Conservation (phyloP, 2,113 vertebrate genomes). For the Ammospiza nelsoni region DNA sequence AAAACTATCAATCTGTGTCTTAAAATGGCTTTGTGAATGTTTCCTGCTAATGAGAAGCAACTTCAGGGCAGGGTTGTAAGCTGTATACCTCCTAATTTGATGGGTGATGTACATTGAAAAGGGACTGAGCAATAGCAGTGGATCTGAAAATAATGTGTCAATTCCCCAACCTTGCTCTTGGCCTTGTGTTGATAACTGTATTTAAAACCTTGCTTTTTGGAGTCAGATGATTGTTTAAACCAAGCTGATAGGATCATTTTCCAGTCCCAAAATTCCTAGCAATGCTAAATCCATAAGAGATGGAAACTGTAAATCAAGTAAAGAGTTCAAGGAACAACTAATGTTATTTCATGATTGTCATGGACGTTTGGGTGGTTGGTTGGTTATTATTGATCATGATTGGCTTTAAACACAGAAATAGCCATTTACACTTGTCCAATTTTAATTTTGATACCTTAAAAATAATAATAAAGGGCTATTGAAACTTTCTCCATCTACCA, state of each 20-base stretch:
- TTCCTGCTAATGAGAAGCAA: neutral
- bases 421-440: neutral
- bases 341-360: neutral
- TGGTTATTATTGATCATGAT: neutral
- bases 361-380: neutral
- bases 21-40: neutral
- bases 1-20: neutral
- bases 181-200: neutral
- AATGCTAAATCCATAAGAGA: neutral
- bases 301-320: neutral
- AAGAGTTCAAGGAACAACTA: neutral
- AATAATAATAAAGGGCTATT: neutral
- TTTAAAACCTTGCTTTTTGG: neutral
- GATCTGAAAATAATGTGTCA: neutral
- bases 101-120: fast-evolving
- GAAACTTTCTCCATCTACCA: neutral
- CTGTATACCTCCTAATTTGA: neutral
- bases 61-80: neutral
- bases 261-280: neutral
- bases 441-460: neutral
- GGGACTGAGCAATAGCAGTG: neutral
- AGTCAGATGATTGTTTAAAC: neutral
- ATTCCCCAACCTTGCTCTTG: neutral
- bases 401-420: neutral
- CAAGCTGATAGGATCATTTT: neutral